Conservation (phyloP, 2,888 invertebrate genomes). For the Melieria picta region DNA sequence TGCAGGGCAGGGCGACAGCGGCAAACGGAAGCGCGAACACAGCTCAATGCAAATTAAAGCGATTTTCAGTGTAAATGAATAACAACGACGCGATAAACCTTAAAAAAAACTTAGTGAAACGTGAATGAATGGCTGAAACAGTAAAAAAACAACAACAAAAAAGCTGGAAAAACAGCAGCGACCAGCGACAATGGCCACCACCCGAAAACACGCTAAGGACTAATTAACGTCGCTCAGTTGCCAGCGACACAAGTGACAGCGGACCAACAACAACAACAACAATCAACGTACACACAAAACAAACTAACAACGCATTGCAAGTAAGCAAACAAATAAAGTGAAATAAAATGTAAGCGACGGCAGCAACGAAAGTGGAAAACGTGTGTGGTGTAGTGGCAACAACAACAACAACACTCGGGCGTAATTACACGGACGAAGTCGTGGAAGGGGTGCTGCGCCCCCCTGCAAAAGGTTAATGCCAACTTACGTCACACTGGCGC, state of each 20-base stretch:
- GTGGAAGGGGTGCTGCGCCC: background rate
- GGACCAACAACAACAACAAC: background rate
- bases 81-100: background rate
- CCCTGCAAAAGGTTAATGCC: background rate
- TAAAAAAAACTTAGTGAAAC: too few species aligned
- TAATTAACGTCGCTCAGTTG: constrained; percentile 31
- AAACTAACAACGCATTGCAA: too few species aligned
- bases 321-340: too few species aligned
- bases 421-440: background rate
- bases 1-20: too few species aligned
- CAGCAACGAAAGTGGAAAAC: background rate
- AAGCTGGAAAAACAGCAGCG: background rate
- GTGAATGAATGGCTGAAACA: too few species aligned
- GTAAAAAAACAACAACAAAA: background rate
- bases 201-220: constrained; percentile 31
- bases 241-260: constrained; percentile 1
- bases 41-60: background rate
- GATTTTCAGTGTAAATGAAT: background rate
- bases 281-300: background rate
- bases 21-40: background rate
- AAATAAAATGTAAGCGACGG: background rate
- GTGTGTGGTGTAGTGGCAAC: background rate
- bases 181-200: constrained; percentile 29
- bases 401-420: background rate
- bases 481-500: background rate